Percentiles rank a stretch among this genome's conserved stretches.
Evolutionary conservation across 1,140 invertebrate species (phyloP).

Genomic region (Aleiodes sp.): DNA sequence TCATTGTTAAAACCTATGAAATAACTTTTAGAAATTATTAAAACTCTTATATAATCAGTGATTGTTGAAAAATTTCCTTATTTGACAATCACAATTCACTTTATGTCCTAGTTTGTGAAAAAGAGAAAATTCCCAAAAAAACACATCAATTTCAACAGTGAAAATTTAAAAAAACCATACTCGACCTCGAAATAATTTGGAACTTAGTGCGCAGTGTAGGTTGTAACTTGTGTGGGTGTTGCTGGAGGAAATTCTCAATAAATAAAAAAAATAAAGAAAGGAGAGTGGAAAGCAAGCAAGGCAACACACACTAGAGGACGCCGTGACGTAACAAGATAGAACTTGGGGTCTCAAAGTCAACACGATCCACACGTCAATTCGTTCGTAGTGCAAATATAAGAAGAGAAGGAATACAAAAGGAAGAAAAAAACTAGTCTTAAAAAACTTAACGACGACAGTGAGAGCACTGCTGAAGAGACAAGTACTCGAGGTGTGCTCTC

Average conservation of each 20-base stretch:
- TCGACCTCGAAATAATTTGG: conserved; percentile 4
- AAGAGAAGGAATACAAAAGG: background rate
- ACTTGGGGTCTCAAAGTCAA: conserved; percentile 35
- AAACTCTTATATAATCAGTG: no score
- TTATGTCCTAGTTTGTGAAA: no score
- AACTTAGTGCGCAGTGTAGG: background rate
- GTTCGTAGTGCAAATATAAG: conserved; percentile 45
- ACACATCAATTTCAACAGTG: background rate
- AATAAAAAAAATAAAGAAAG: background rate
- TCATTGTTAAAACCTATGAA: no score
- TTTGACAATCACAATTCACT: no score
- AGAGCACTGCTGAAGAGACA: conserved; percentile 32
- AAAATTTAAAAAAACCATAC: background rate
- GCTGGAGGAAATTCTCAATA: background rate
- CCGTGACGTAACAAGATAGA: conserved; percentile 29
- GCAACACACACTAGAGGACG: background rate
- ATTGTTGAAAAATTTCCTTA: no score
- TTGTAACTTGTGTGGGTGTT: conserved; percentile 22
- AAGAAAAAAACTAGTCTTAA: conserved; percentile 7
- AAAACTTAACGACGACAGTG: conserved; percentile 20
- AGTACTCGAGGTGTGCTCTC: conserved; percentile 26
- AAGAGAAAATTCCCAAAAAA: no score
- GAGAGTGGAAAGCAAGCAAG: background rate
- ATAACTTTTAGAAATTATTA: no score
- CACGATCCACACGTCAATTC: conserved; percentile 42